Evolutionary conservation across 1,140 invertebrate genomes (phyloP).

Genomic region (Zaprionus davidi): DNA sequence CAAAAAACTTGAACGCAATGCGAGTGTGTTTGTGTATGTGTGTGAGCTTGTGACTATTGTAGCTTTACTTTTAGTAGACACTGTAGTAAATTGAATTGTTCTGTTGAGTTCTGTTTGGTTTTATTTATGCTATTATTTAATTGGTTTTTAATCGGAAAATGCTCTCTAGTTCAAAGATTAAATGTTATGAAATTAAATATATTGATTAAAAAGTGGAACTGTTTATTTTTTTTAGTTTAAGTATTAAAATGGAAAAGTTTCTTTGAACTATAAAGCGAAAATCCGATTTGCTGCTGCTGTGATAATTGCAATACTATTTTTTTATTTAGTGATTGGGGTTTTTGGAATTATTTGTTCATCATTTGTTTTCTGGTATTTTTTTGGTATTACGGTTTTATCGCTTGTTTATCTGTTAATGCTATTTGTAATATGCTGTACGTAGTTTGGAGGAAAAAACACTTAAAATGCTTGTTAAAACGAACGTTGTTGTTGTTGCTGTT

Average conservation of each 20-base stretch:
- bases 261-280: constrained; percentile 32
- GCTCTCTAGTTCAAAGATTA: constrained; percentile 27
- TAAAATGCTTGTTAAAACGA: constrained; percentile 79
- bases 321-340: constrained; percentile 63
- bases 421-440: constrained; percentile 81
- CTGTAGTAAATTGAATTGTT: constrained; percentile 75
- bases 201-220: background rate
- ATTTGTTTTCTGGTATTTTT: constrained; percentile 26
- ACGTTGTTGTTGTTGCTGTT: constrained; percentile 19
- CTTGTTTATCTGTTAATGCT: constrained; percentile 68
- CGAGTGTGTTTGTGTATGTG: constrained; percentile 52
- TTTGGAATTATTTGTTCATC: constrained; percentile 40
- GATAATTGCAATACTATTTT: constrained; percentile 62
- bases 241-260: background rate
- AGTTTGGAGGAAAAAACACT: constrained; percentile 82
- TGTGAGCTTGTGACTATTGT: constrained; percentile 66
- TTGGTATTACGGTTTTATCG: constrained; percentile 31
- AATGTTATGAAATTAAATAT: background rate
- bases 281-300: constrained; percentile 49
- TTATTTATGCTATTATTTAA: constrained; percentile 36
- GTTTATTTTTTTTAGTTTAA: too few relatives aligned
- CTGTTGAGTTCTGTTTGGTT: constrained; percentile 55
- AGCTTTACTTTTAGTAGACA: constrained; percentile 80
- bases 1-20: constrained; percentile 66
- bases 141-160: constrained; percentile 25